These are phyloP conservation scores for Phytoseiulus persimilis DNA, from an alignment of 2,888 invertebrate species.

Conservation along the genomic window DNA sequence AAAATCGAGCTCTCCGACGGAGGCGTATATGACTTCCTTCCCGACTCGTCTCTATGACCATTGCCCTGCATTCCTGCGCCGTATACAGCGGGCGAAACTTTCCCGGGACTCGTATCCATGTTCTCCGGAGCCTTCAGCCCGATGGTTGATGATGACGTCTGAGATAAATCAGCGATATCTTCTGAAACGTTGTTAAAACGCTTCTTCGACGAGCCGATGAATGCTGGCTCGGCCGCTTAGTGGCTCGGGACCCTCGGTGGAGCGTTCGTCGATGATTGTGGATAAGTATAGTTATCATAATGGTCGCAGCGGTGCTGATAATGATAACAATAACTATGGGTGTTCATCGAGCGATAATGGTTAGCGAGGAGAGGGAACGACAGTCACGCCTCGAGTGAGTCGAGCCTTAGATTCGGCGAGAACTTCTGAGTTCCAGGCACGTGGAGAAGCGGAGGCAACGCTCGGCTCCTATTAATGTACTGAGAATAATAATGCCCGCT, in stretches of 20 bases:
- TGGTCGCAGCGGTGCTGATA: not conserved
- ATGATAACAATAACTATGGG: not conserved
- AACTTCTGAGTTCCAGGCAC: not conserved
- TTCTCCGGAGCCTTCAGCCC: too few relatives aligned
- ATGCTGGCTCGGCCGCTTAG: not conserved
- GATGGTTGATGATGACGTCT: not conserved
- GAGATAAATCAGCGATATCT: not conserved
- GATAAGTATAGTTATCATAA: not conserved
- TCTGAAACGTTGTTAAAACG: not conserved
- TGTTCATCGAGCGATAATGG: not conserved
- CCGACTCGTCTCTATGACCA: not conserved
- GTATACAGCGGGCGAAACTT: not conserved
- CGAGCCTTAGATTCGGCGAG: not conserved
- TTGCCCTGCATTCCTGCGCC: not conserved
- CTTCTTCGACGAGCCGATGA: not conserved
- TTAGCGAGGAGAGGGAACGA: not conserved
- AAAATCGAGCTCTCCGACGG: not conserved
- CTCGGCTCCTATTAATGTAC: not conserved
- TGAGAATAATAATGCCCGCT: not conserved
- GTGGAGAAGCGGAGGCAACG: not conserved
- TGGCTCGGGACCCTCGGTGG: too few relatives aligned
- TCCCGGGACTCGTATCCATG: not conserved
- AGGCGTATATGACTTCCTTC: too few relatives aligned
- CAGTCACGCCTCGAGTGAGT: not conserved
- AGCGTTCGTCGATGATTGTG: not conserved